A percentile compares a stretch with the other conserved stretches of the same genome.
These are phyloP conservation scores for Chamaetylas fuelleborni DNA, from an alignment of 2,113 vertebrate species.

Conservation along the genomic window DNA sequence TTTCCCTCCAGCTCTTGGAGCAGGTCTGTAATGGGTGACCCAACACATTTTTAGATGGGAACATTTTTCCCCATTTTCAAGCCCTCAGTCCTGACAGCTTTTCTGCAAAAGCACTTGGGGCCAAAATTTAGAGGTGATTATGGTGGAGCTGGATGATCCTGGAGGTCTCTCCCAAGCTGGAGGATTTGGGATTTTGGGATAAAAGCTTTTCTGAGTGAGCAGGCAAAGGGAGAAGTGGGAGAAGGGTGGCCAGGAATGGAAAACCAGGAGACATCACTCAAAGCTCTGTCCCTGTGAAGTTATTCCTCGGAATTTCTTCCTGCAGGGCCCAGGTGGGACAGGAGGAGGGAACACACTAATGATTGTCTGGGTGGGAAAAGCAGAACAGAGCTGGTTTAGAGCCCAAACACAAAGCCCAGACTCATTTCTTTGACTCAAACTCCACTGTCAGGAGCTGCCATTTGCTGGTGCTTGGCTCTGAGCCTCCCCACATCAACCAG, in stretches of 20 bases:
- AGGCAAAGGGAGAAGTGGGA: not conserved
- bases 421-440: not conserved
- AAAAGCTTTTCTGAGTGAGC: not conserved
- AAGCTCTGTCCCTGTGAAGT: not conserved
- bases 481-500: not conserved
- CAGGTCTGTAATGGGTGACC: not conserved
- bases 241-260: not conserved
- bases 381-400: not conserved
- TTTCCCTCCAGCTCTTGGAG: not conserved
- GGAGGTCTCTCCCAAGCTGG: not conserved
- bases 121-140: not conserved
- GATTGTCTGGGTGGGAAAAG: not conserved
- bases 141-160: not conserved
- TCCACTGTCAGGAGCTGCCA: not conserved
- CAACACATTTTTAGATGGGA: not conserved
- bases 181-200: not conserved
- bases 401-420: not conserved
- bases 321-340: not conserved
- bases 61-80: not conserved
- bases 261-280: not conserved
- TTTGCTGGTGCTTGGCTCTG: not conserved
- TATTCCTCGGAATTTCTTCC: not conserved
- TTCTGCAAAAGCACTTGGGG: not conserved
- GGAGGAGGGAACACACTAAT: rapidly evolving
- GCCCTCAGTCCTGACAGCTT: not conserved